phyloP scores from a whole-genome alignment of 2,113 vertebrate species.

The Eptatretus burgeri region DNA sequence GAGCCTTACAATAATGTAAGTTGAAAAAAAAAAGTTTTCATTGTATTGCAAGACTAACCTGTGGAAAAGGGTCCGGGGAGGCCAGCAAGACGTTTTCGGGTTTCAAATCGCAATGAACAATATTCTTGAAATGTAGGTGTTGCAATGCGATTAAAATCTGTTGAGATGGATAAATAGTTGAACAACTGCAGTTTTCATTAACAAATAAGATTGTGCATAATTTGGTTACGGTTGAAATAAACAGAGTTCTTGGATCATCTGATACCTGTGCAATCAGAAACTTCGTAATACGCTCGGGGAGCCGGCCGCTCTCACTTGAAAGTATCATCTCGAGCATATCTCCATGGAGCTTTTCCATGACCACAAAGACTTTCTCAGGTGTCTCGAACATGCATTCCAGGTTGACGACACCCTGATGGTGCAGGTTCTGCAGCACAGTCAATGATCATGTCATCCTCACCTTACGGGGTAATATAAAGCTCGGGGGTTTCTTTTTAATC shows the following conservation, averaged over 20 bases:
- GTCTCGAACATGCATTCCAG: conserved; percentile 99
- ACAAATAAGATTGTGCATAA: too few species aligned
- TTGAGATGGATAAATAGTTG: neutral
- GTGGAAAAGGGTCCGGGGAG: conserved; percentile 80
- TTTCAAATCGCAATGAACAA: conserved; percentile 96
- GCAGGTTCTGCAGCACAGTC: conserved; percentile 36
- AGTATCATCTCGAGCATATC: conserved; percentile 99
- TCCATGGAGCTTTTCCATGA: conserved; percentile 96
- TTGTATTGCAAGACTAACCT: conserved; percentile 21
- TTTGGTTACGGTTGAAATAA: too few species aligned
- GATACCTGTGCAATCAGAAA: conserved; percentile 84
- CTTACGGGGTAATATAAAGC: too few species aligned
- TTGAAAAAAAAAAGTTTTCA: neutral
- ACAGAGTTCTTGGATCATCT: too few species aligned
- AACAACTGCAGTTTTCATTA: too few species aligned
- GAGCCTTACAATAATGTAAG: too few species aligned
- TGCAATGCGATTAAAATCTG: conserved; percentile 87
- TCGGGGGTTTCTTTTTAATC: too few species aligned
- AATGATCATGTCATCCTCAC: too few species aligned
- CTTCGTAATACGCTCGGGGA: conserved; percentile 76
- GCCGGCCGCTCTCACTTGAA: conserved; percentile 81
- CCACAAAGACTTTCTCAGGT: conserved; percentile 77
- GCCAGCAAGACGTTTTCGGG: conserved; percentile 88
- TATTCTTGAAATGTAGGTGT: conserved; percentile 95
- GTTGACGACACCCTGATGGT: conserved; percentile 90